Evolutionary conservation across 2,113 vertebrate species (phyloP).

Genomic region (Thalassarche chlororhynchos): DNA sequence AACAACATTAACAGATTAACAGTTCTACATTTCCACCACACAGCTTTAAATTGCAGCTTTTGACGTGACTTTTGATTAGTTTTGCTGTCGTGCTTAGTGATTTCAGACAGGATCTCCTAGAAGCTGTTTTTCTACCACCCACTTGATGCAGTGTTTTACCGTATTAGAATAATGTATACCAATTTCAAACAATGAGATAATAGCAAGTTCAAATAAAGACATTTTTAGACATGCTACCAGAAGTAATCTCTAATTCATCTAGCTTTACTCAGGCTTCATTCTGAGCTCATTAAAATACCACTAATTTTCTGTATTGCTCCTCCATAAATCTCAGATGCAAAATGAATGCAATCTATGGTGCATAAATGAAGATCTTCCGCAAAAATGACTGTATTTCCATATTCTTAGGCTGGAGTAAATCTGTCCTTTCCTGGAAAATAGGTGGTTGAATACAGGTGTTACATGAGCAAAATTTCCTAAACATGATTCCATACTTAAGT

Average conservation of each 20-base stretch:
- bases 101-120: not conserved
- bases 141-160: not conserved
- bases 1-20: not conserved
- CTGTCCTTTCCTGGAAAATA: not conserved
- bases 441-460: not conserved
- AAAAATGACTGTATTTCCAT: not conserved
- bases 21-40: not conserved
- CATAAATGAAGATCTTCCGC: not conserved
- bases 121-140: not conserved
- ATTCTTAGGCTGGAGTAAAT: not conserved
- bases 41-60: not conserved
- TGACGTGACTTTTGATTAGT: accelerated
- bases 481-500: not conserved
- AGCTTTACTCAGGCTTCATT: not conserved
- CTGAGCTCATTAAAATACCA: not conserved
- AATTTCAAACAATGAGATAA: not conserved
- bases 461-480: not conserved
- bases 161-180: not conserved
- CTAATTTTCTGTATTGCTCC: not conserved
- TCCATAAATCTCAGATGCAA: not conserved
- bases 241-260: not conserved
- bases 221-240: not conserved
- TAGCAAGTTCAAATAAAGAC: not conserved
- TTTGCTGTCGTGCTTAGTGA: not conserved
- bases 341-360: not conserved